Percentiles rank a stretch among this genome's conserved stretches.
Conservation (phyloP, 2,113 vertebrate genomes). For the Boulengeromyrus knoepffleri region DNA sequence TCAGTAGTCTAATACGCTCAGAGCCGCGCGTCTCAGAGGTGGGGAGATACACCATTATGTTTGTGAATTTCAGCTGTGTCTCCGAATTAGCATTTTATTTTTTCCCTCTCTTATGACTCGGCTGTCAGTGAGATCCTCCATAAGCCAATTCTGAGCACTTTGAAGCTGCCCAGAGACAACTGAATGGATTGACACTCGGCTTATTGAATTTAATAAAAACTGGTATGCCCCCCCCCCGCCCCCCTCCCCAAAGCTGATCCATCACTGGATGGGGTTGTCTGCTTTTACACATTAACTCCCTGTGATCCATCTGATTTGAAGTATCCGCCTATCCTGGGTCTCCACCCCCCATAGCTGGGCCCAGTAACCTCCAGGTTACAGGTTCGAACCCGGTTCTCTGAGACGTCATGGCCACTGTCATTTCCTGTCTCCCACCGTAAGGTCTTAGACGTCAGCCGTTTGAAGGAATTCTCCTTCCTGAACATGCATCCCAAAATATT, state of each 20-base stretch:
- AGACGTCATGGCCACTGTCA: too few relatives aligned
- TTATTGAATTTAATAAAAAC: constrained; percentile 56
- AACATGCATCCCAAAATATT: not conserved
- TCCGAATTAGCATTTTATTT: constrained; percentile 43
- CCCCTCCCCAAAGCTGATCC: constrained; percentile 18
- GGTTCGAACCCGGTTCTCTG: not conserved
- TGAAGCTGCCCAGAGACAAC: constrained; percentile 53
- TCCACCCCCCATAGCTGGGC: not conserved
- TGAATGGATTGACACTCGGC: constrained; percentile 47
- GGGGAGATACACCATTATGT: constrained; percentile 52
- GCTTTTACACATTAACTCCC: constrained; percentile 16
- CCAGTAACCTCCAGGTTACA: not conserved
- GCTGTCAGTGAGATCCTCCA: constrained; percentile 57
- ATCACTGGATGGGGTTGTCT: constrained; percentile 7
- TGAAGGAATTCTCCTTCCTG: not conserved
- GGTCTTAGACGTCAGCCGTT: not conserved
- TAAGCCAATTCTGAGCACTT: constrained; percentile 67
- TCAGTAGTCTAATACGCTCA: constrained; percentile 52
- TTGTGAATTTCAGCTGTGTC: constrained; percentile 34
- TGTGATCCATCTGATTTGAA: constrained; percentile 13
- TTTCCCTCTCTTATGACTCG: constrained; percentile 25
- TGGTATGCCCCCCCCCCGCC: constrained; percentile 31
- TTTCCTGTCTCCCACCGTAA: not conserved
- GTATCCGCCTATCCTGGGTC: not conserved
- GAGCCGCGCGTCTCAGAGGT: constrained; percentile 57